A percentile compares a stretch with the other conserved stretches of the same genome.
phyloP scores from a whole-genome alignment of 2,797 vertebrate species.

The Periophthalmus magnuspinnatus region DNA sequence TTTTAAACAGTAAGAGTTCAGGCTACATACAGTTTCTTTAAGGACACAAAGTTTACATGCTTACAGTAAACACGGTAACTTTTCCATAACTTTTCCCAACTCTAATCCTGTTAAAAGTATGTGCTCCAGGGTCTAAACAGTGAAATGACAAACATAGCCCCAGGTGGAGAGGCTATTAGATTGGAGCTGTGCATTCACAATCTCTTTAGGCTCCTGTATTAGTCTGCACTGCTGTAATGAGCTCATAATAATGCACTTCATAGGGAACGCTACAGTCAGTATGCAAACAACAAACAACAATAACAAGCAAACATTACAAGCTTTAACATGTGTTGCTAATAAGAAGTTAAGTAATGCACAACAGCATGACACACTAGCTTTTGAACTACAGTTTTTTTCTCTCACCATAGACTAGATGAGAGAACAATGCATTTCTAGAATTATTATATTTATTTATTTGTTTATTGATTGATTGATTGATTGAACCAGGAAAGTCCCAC shows the following conservation, averaged over 20 bases:
- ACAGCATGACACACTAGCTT: too few relatives aligned
- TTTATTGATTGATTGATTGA: too few relatives aligned
- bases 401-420: not conserved
- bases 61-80: not conserved
- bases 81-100: not conserved
- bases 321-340: not conserved
- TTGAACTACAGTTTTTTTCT: not conserved
- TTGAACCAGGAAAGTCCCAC: too few relatives aligned
- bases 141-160: conserved; percentile 8
- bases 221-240: not conserved
- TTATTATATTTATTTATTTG: too few relatives aligned
- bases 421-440: not conserved
- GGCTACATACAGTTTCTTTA: not conserved
- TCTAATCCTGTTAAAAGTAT: not conserved
- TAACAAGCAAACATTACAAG: not conserved
- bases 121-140: conserved; percentile 1
- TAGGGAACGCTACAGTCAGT: not conserved
- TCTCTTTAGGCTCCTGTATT: not conserved
- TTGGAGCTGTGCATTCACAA: conserved; percentile 6
- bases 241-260: not conserved
- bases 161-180: not conserved
- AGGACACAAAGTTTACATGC: conserved; percentile 2
- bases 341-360: not conserved
- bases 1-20: too few relatives aligned
- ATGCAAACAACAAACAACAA: not conserved